Percentiles rank a stretch among this genome's conserved stretches.
Evolutionary conservation across 2,113 vertebrate genomes (phyloP).

Genomic region (Equus quagga): DNA sequence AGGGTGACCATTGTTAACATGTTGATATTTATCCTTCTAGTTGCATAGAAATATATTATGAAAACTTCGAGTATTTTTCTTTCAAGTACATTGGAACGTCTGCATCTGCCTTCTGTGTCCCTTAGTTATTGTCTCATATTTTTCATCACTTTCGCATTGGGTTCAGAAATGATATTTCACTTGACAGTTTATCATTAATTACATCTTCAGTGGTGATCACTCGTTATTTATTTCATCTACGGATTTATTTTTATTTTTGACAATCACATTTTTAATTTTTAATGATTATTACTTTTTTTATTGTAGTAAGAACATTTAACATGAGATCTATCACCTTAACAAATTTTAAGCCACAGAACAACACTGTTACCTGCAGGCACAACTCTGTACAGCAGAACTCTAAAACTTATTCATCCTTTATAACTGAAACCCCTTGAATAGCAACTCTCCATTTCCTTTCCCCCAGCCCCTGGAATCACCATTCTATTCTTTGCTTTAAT

Average conservation of each 20-base stretch:
- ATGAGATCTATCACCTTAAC: neutral
- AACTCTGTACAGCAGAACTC: neutral
- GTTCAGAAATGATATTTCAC: neutral
- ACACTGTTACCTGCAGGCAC: neutral
- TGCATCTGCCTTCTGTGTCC: neutral
- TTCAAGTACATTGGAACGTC: neutral
- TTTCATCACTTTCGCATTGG: neutral
- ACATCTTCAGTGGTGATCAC: neutral
- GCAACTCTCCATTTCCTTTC: neutral
- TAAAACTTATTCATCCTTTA: neutral
- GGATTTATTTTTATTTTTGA: neutral
- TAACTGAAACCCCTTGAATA: neutral
- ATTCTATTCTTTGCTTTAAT: neutral
- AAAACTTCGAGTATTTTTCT: neutral
- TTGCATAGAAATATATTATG: neutral
- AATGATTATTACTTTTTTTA: neutral
- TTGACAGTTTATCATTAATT: neutral
- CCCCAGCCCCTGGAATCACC: neutral
- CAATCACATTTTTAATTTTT: neutral
- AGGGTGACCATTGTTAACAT: neutral
- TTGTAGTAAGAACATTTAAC: neutral
- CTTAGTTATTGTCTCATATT: neutral
- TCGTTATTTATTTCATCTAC: neutral
- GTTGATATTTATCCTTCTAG: neutral
- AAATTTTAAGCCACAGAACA: neutral